A percentile compares a stretch with the other conserved stretches of the same genome.
phyloP scores from a whole-genome alignment of 2,797 vertebrate species.

The Poeciliopsis infans region DNA sequence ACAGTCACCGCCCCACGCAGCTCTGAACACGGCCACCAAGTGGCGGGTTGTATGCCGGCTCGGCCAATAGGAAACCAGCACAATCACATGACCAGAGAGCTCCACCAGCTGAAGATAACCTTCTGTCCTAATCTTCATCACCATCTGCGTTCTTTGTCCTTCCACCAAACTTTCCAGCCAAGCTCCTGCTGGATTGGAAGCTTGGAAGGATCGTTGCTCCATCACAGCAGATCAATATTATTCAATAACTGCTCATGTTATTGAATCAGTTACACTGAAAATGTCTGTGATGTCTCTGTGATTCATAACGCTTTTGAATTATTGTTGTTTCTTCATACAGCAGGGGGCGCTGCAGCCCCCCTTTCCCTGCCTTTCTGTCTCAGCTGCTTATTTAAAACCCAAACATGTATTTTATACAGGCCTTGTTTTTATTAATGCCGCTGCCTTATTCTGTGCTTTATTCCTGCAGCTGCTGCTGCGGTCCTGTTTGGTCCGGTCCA shows the following conservation, averaged over 20 bases:
- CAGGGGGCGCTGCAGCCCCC: neutral
- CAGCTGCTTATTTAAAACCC: constrained; percentile 33
- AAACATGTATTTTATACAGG: constrained; percentile 40
- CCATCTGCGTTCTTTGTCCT: neutral
- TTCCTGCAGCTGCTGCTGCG: no score
- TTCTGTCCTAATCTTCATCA: neutral
- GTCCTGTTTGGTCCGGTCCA: no score
- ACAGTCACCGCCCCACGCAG: constrained; percentile 79
- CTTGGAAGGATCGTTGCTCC: neutral
- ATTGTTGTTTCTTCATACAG: neutral
- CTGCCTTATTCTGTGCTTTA: constrained; percentile 38
- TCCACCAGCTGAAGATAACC: neutral
- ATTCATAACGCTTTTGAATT: neutral
- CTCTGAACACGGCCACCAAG: constrained; percentile 58
- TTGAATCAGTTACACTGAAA: neutral
- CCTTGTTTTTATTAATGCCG: constrained; percentile 36
- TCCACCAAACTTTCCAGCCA: neutral
- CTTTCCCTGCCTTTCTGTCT: neutral
- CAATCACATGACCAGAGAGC: neutral
- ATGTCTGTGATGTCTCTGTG: neutral
- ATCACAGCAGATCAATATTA: neutral
- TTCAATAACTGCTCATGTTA: neutral
- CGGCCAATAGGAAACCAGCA: constrained; percentile 28
- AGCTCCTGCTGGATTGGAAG: neutral
- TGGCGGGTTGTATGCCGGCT: neutral